phyloP scores from a whole-genome alignment of 2,888 invertebrate genomes.

The Ormyrus pomaceus region DNA sequence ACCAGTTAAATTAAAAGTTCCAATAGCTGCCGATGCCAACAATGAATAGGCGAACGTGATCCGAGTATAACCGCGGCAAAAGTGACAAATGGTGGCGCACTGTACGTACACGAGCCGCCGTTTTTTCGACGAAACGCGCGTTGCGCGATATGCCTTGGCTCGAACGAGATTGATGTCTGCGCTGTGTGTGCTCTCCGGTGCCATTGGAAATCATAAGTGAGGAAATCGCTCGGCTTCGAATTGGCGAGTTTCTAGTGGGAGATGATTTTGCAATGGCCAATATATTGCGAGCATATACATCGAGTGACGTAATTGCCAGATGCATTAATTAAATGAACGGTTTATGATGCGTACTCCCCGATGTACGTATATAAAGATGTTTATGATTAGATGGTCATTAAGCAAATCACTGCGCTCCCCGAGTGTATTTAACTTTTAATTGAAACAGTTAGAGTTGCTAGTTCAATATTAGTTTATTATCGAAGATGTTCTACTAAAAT shows the following conservation, averaged over 20 bases:
- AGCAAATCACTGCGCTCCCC: not conserved
- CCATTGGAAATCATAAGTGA: conserved; percentile 42
- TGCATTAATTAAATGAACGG: conserved; percentile 17
- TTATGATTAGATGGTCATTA: not conserved
- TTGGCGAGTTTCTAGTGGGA: conserved; percentile 8
- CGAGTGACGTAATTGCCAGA: conserved; percentile 31
- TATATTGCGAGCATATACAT: conserved; percentile 1
- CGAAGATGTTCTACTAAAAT: too few species aligned
- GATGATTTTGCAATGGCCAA: conserved; percentile 19
- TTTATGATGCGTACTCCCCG: not conserved
- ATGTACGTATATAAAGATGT: too few species aligned
- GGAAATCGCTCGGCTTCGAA: conserved; percentile 30
- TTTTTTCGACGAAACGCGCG: conserved; percentile 23
- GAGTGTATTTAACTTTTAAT: not conserved
- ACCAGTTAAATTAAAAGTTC: not conserved
- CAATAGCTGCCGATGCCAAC: not conserved
- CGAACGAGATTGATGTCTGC: conserved; percentile 20
- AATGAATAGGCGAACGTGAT: not conserved
- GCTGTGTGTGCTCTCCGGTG: not conserved
- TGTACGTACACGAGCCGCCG: not conserved
- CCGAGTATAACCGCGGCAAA: not conserved
- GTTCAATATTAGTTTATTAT: too few species aligned
- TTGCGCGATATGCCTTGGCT: conserved; percentile 4
- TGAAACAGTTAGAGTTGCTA: not conserved
- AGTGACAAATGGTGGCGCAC: conserved; percentile 25